phyloP scores from a whole-genome alignment of 1,140 invertebrate species.

The Drosophila sechellia region DNA sequence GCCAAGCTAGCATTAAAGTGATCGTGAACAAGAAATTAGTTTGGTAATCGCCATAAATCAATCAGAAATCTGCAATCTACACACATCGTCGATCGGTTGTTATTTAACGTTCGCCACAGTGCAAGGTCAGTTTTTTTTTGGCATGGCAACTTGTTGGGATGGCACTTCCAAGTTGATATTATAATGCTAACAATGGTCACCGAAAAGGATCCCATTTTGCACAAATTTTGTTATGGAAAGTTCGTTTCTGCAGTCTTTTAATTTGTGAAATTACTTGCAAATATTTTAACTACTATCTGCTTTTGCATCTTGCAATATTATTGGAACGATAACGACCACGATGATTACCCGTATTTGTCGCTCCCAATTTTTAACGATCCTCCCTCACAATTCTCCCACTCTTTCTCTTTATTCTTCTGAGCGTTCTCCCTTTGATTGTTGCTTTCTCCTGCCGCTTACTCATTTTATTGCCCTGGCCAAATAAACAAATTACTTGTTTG shows the following conservation, averaged over 20 bases:
- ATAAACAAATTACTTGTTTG: conserved; percentile 82
- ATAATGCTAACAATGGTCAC: no score
- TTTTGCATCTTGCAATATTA: not conserved
- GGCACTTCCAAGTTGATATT: no score
- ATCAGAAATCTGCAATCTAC: conserved; percentile 32
- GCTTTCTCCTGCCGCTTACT: conserved; percentile 52
- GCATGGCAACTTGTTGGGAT: no score
- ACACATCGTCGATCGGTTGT: conserved; percentile 1
- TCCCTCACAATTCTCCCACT: not conserved
- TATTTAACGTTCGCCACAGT: not conserved
- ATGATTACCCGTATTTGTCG: conserved; percentile 7
- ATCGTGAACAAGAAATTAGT: conserved; percentile 45
- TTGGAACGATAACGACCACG: not conserved
- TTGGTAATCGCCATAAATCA: conserved; percentile 27
- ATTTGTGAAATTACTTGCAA: conserved; percentile 2
- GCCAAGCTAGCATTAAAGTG: conserved; percentile 1
- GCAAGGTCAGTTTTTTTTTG: conserved; percentile 7
- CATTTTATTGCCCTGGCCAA: conserved; percentile 74
- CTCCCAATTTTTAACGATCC: conserved; percentile 8
- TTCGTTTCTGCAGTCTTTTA: conserved; percentile 42
- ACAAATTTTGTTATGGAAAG: not conserved
- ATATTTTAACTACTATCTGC: not conserved
- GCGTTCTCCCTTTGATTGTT: conserved; percentile 2
- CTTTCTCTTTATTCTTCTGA: not conserved
- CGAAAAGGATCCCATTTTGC: no score